Percentiles rank a stretch among this genome's conserved stretches.
Evolutionary conservation across 2,113 vertebrate species (phyloP).

Genomic region (Tapirus terrestris): DNA sequence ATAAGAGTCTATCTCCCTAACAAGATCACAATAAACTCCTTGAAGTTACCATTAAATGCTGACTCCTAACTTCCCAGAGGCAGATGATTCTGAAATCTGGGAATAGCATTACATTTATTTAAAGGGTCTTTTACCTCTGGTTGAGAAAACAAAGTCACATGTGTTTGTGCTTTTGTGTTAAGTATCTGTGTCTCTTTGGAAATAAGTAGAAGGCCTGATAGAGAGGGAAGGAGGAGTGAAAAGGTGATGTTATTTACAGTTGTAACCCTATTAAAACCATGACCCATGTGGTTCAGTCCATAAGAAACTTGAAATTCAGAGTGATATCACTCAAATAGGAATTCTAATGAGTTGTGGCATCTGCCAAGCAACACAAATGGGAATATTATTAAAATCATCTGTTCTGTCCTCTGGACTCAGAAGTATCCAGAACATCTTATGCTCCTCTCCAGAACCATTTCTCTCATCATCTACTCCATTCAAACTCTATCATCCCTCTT

Average conservation of each 20-base stretch:
- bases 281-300: background rate
- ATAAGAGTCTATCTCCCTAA: background rate
- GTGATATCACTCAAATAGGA: background rate
- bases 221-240: background rate
- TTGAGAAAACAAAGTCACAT: background rate
- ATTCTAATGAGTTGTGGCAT: background rate
- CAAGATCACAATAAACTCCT: background rate
- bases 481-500: background rate
- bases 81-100: conserved; percentile 23
- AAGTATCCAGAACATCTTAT: background rate
- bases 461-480: background rate
- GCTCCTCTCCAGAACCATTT: background rate
- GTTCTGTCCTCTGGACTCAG: background rate
- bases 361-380: conserved; percentile 10
- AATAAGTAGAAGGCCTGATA: background rate
- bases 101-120: background rate
- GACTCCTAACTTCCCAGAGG: background rate
- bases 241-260: background rate
- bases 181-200: background rate
- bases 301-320: conserved; percentile 41
- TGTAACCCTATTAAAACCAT: background rate
- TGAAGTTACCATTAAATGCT: background rate
- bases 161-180: conserved; percentile 23
- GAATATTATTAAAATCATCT: conserved; percentile 5
- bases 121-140: background rate